Base-by-base conservation (phyloP, 2,797 vertebrate genomes). In the Pyrocephalus nanus region DNA sequence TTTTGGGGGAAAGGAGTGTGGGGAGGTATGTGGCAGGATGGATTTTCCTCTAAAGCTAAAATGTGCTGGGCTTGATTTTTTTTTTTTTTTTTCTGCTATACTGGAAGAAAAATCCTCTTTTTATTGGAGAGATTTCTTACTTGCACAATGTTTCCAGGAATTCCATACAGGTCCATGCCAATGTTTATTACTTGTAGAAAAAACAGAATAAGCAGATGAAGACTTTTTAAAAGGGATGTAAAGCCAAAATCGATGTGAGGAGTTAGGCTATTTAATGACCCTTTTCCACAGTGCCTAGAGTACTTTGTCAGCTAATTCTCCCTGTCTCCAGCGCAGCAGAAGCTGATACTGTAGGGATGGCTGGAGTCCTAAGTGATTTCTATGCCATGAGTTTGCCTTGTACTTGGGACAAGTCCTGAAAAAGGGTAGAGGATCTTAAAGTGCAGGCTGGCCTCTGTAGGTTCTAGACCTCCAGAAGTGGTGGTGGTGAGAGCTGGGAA, bases 81-180 rank as follows among this genome's bases (percentile, higher is more conserved):
- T 34, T 15, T 69, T 51, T 21, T 32, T 71, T n/a, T n/a, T 65
- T 50, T 48, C 60, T 90, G 29, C 71, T 65, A n/a, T 75, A 36
- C 81, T 97, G 91, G 92, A 62, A 94, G 53, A 96, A 97, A 96
- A 92, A 67, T 60, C 70, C 60, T 92, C 57, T 95, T 92, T 97
- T 95, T 93, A 93, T 96, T 96, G 94, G 90, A 90, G 91, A 96
- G 67, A 93, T 93, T 97, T 97, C 82, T 88, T 96, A 83, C 93
- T 97, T 95, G 66, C 96, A 96, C 69, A 93, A 93, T 92, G 82
- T 96, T 98, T 98, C 96, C 97, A 98, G 96, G 92, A 98, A 97
- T 88, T 92, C 72, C 67, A 92, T 84, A 90, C 27, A 2, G 45
- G 47, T 92, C 20, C 7, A 36, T 93, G 96, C 93, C 96, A 96